A percentile compares a stretch with the other conserved stretches of the same genome.
phyloP scores from a whole-genome alignment of 2,797 vertebrate genomes.

The Hozukius guyotensis region DNA sequence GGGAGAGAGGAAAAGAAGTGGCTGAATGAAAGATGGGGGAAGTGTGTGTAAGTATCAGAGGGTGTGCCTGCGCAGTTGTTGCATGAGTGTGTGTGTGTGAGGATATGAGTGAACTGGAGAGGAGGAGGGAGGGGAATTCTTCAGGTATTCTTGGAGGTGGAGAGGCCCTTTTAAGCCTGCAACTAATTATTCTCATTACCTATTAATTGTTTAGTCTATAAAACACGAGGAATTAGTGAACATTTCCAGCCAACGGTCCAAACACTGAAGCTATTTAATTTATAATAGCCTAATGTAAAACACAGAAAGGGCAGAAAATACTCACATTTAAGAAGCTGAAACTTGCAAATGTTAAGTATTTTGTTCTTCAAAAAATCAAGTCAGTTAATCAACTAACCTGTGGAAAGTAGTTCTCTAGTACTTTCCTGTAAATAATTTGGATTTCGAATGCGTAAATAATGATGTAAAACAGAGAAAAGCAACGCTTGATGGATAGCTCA shows the following conservation, averaged over 20 bases:
- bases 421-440: not conserved
- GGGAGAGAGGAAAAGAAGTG: conserved; percentile 59
- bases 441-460: conserved; percentile 3
- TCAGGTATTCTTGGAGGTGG: conserved; percentile 8
- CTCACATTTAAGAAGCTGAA: not conserved
- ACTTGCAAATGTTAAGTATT: not conserved
- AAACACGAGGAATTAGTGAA: not conserved
- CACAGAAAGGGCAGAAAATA: not conserved
- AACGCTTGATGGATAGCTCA: not conserved
- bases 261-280: not conserved
- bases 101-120: conserved; percentile 21
- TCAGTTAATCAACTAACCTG: not conserved
- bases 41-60: conserved; percentile 70
- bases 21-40: conserved; percentile 78
- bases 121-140: conserved; percentile 1
- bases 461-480: not conserved
- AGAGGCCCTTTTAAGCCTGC: not conserved
- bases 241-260: not conserved
- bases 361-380: not conserved
- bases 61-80: conserved; percentile 58
- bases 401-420: not conserved
- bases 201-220: not conserved
- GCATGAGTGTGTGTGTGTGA: conserved; percentile 37
- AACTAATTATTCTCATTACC: not conserved
- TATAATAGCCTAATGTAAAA: not conserved